A percentile compares a stretch with the other conserved stretches of the same genome.
These are phyloP conservation scores for Nemotelus nigrinus DNA, from an alignment of 2,888 invertebrate species.

Conservation along the genomic window DNA sequence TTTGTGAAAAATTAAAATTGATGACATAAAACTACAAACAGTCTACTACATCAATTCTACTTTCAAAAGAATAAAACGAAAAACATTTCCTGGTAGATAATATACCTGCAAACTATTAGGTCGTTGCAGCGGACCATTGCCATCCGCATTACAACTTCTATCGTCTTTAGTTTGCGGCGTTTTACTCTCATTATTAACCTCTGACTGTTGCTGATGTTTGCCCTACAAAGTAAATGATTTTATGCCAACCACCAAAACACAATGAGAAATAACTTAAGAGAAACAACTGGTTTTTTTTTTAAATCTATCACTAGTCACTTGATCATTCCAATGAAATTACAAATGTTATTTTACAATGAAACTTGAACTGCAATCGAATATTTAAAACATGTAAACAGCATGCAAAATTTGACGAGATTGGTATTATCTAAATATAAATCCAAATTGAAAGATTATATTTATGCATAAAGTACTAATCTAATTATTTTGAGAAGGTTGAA, in stretches of 20 bases:
- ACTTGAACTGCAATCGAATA: not conserved
- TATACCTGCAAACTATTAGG: conserved; percentile 53
- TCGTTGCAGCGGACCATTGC: conserved; percentile 52
- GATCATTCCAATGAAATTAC: no score
- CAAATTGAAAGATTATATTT: no score
- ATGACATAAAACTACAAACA: not conserved
- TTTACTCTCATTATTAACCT: conserved; percentile 52
- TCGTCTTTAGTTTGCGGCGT: conserved; percentile 52
- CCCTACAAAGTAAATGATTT: conserved; percentile 53
- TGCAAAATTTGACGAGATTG: conserved; percentile 18
- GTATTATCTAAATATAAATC: no score
- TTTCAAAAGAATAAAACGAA: no score
- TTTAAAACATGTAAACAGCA: conserved; percentile 40
- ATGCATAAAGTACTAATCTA: no score
- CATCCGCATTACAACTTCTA: conserved; percentile 51
- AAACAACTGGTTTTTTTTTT: not conserved
- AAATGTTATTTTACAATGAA: no score
- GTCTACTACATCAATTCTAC: not conserved
- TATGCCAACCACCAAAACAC: conserved; percentile 46
- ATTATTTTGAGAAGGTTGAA: not conserved
- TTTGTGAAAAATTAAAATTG: not conserved
- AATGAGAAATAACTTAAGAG: not conserved
- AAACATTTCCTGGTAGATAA: not conserved
- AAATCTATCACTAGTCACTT: no score
- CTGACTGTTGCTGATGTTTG: conserved; percentile 53